Evolutionary conservation across 2,888 invertebrate genomes (phyloP).

Genomic region (Hylaea fasciaria): DNA sequence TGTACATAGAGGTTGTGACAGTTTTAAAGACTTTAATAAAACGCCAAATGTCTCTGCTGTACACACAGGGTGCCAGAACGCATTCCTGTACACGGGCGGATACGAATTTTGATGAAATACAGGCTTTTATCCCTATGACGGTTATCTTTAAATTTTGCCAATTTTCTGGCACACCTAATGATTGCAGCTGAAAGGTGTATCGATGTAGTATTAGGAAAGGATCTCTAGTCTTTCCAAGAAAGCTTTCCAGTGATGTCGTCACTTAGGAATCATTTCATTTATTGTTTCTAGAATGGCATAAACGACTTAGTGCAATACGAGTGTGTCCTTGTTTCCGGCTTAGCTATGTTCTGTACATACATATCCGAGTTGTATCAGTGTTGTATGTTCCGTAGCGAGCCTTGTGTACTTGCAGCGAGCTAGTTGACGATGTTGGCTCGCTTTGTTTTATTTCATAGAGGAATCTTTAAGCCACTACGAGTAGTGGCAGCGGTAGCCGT

Average conservation of each 20-base stretch:
- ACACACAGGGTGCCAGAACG: conserved; percentile 12
- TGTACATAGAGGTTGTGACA: neutral
- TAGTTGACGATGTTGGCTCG: neutral
- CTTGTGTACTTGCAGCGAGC: neutral
- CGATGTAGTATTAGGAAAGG: conserved; percentile 1
- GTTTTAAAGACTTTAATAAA: conserved; percentile 6
- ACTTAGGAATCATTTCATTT: too few relatives aligned
- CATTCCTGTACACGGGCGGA: conserved; percentile 2
- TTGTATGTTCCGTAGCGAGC: neutral
- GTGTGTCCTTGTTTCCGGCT: conserved; percentile 7
- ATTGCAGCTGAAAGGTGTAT: conserved; percentile 3
- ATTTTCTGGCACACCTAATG: neutral
- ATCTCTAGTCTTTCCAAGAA: conserved; percentile 3
- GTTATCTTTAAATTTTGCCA: neutral
- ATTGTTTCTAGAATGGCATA: conserved; percentile 4
- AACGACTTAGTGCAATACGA: conserved; percentile 10
- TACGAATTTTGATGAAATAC: conserved; percentile 4
- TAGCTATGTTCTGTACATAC: conserved; percentile 38
- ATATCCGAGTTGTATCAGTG: conserved; percentile 48
- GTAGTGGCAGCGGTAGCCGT: too few relatives aligned
- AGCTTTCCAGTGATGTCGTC: neutral
- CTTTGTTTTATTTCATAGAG: neutral
- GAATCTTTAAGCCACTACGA: neutral
- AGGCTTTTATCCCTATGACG: conserved; percentile 2
- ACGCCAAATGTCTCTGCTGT: conserved; percentile 20